Evolutionary conservation across 2,888 invertebrate genomes (phyloP).

Genomic region (Reticulitermes lucifugus): DNA sequence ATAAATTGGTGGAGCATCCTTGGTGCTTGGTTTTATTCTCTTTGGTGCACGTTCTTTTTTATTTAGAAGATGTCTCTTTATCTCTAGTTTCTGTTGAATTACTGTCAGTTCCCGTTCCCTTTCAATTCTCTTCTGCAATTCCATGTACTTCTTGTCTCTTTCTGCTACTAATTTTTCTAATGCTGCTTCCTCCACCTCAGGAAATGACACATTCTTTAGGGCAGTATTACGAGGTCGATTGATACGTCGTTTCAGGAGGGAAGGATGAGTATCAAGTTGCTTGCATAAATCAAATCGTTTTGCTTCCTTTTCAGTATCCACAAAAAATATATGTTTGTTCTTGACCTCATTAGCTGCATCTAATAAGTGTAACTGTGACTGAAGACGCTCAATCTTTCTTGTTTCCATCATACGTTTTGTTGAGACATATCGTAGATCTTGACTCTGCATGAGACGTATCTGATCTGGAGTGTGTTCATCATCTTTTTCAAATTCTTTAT

Average conservation of each 20-base stretch:
- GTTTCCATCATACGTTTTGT: constrained; percentile 88
- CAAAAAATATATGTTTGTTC: constrained; percentile 86
- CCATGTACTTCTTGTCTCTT: constrained; percentile 76
- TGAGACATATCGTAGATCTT: constrained; percentile 90
- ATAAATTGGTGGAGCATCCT: constrained; percentile 78
- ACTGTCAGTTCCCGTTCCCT: constrained; percentile 81
- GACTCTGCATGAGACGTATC: constrained; percentile 88
- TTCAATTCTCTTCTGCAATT: constrained; percentile 80
- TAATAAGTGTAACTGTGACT: constrained; percentile 84
- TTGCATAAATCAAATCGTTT: constrained; percentile 76
- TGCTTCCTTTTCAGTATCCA: constrained; percentile 72
- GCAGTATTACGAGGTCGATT: constrained; percentile 52
- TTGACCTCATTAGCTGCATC: constrained; percentile 75
- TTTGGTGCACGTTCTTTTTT: constrained; percentile 71
- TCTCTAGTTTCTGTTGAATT: constrained; percentile 82
- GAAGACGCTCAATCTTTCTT: constrained; percentile 79
- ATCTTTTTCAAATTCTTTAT: constrained; percentile 74
- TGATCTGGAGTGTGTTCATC: constrained; percentile 87
- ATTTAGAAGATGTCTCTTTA: constrained; percentile 76
- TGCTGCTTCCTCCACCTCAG: constrained; percentile 57
- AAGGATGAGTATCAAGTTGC: constrained; percentile 80
- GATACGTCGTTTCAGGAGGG: constrained; percentile 74
- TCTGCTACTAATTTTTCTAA: constrained; percentile 69
- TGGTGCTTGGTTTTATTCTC: constrained; percentile 72
- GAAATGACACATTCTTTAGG: constrained; percentile 55